Base-by-base conservation (phyloP, 2,797 vertebrate genomes). In the Muscicapa striata region DNA sequence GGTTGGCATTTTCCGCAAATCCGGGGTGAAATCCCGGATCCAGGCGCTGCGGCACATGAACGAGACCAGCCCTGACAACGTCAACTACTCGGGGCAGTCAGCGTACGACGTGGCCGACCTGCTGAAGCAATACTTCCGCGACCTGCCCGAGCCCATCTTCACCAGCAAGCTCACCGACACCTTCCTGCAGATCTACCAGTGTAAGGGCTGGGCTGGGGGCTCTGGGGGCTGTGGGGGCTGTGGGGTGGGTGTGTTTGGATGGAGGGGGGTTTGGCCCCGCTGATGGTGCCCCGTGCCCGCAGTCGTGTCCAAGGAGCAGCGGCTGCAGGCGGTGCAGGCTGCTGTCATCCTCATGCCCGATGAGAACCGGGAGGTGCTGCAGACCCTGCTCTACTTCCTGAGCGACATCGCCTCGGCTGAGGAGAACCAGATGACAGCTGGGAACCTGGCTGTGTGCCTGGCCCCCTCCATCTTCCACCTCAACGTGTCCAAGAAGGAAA, bases 1-100 rank as follows among this genome's bases (percentile, higher is more conserved):
- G 98, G 98, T 99, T 24, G 98, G 98, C 89, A 98, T 99, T 89
- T 99, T 99, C 96, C 97, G 98, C 6, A 99, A 98, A 88, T 99
- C 98, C 0, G 98, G 98, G 8, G 98, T 98, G 78, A 99, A 98
- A 95, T 98, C 98, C 13, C 98, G 98, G 58, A 99, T 99, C 91
- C 98, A 98, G 97, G 97, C 87, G 2, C 97, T 99, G 41, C 96
- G 98, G 58, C 98, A 98, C 92, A 98, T 98, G 97, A 99, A 98
- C 0, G 98, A 99, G 81, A 97, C 78, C 64, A 98, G 98, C 22
- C 98, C 98, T 0, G 98, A 99, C 87, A 95, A 98, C 1, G 98
- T 99, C 58, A 98, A 84, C 91, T 99, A 99, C 2, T 97, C 98
- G 1, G 98, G 98, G 77, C 98, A 99, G 95, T 99, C 98, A 0